Conservation (phyloP, 2,888 invertebrate species). For the Eugnorisma glareosa region DNA sequence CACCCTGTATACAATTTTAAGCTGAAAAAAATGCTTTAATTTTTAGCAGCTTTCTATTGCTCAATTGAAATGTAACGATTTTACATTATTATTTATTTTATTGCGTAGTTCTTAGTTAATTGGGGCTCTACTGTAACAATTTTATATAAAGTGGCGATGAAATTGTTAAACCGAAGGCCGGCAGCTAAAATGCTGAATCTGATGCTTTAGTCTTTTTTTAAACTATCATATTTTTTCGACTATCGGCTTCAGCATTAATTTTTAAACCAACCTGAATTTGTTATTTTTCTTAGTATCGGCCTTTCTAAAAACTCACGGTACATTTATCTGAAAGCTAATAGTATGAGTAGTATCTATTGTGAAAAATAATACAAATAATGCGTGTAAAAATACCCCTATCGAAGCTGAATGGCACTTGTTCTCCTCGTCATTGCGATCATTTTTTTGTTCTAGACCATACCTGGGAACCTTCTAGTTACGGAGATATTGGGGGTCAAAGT, state of each 20-base stretch:
- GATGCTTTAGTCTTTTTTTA: background rate
- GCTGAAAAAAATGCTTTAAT: background rate
- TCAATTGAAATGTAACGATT: background rate
- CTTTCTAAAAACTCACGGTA: conserved; percentile 13
- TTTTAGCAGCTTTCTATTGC: conserved; percentile 2
- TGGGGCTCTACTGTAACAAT: conserved; percentile 10
- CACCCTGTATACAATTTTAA: background rate
- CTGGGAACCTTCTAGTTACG: too few relatives aligned
- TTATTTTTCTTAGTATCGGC: background rate
- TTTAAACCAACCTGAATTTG: background rate
- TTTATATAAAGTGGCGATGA: background rate
- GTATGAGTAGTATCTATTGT: background rate
- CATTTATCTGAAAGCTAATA: background rate
- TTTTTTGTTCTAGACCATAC: too few relatives aligned
- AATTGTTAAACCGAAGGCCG: conserved; percentile 3
- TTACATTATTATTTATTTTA: background rate
- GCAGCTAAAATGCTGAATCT: background rate
- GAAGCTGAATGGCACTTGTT: too few relatives aligned
- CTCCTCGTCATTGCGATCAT: too few relatives aligned
- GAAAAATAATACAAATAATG: background rate
- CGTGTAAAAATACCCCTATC: too few relatives aligned
- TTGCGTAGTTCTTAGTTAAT: conserved; percentile 9
- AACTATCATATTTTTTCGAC: background rate
- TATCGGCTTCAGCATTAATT: background rate
- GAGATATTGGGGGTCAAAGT: too few relatives aligned